Evolutionary conservation across 2,888 invertebrate genomes (phyloP).

Genomic region (Argyresthia albistria): DNA sequence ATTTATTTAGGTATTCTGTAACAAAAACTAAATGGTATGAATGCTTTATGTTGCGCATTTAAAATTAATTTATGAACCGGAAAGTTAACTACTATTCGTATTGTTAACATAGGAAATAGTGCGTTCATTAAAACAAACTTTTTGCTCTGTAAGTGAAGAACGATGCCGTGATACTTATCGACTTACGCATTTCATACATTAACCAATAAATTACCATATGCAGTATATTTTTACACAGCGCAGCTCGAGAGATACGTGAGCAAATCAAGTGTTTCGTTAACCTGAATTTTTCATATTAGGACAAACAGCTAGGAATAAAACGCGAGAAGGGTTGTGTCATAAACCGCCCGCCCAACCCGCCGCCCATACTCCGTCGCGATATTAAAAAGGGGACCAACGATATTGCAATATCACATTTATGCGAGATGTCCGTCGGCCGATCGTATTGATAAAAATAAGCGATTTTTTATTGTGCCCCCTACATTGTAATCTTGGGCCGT

Average conservation of each 20-base stretch:
- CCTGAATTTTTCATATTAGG: slow-evolving; percentile 69
- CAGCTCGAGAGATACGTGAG: background rate
- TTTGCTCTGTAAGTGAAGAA: too few species aligned
- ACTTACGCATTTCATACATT: too few species aligned
- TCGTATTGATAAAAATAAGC: slow-evolving; percentile 73
- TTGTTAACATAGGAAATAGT: too few species aligned
- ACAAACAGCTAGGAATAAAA: slow-evolving; percentile 72
- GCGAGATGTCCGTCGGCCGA: slow-evolving; percentile 70
- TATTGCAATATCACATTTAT: slow-evolving; percentile 73
- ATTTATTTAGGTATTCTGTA: too few species aligned
- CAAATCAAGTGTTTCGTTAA: slow-evolving; percentile 41
- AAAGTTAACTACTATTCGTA: too few species aligned
- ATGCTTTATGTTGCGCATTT: too few species aligned
- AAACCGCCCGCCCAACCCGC: slow-evolving; percentile 52
- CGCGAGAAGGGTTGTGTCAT: slow-evolving; percentile 69
- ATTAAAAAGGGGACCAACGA: slow-evolving; percentile 72
- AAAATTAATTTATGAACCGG: too few species aligned
- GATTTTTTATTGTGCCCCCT: slow-evolving; percentile 64
- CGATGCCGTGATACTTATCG: too few species aligned
- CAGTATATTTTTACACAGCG: too few species aligned
- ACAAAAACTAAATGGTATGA: too few species aligned
- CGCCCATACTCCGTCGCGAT: slow-evolving; percentile 54
- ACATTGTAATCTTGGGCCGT: slow-evolving; percentile 32
- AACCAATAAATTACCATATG: too few species aligned
- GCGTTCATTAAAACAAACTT: too few species aligned